phyloP scores from a whole-genome alignment of 2,888 invertebrate genomes.

The Dryobotodes eremita region DNA sequence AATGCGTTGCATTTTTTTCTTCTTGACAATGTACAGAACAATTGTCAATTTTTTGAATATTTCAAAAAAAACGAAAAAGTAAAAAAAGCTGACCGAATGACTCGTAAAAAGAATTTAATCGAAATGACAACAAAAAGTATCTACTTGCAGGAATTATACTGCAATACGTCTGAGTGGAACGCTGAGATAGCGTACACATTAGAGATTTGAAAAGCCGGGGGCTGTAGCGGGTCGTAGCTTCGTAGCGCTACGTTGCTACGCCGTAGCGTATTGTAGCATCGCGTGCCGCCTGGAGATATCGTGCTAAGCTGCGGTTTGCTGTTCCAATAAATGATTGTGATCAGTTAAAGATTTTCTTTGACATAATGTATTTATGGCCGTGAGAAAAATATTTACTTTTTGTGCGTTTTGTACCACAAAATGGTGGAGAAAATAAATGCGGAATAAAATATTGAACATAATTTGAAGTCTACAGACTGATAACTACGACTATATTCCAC shows the following conservation, averaged over 20 bases:
- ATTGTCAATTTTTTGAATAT: too few species aligned
- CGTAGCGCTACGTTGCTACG: constrained; percentile 31
- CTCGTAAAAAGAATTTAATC: too few species aligned
- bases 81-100: too few species aligned
- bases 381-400: background rate
- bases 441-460: background rate
- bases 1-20: too few species aligned
- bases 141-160: too few species aligned
- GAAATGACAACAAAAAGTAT: too few species aligned
- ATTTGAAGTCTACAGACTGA: background rate
- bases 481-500: too few species aligned
- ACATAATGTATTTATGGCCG: background rate
- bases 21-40: too few species aligned
- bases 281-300: constrained; percentile 7
- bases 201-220: background rate
- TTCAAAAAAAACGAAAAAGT: too few species aligned
- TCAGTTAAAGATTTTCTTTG: background rate
- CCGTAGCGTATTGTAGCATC: constrained; percentile 10
- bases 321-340: background rate
- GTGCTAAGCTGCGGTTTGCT: background rate
- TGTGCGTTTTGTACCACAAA: background rate
- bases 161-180: constrained; percentile 7
- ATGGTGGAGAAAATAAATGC: background rate
- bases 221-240: constrained; percentile 3
- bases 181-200: constrained; percentile 14